phyloP scores from a whole-genome alignment of 2,797 vertebrate species.

The Leucoraja ocellata region DNA sequence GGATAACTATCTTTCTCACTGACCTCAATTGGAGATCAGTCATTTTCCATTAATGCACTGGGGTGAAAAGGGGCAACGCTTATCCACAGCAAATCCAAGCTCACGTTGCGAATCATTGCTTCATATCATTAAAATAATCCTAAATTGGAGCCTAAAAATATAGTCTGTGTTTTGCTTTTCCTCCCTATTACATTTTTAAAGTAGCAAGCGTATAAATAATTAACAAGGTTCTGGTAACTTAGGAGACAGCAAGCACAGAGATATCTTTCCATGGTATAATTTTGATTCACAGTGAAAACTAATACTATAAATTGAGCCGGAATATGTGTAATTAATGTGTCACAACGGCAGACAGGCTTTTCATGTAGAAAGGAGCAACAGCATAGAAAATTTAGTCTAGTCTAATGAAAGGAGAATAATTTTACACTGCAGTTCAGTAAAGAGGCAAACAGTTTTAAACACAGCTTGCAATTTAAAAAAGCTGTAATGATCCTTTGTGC shows the following conservation, averaged over 20 bases:
- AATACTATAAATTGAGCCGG: not conserved
- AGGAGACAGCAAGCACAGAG: slow-evolving; percentile 9
- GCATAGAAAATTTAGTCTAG: not conserved
- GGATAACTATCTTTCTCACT: too few relatives aligned
- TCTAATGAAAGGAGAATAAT: slow-evolving; percentile 1
- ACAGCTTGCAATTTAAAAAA: slow-evolving; percentile 4
- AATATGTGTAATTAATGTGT: not conserved
- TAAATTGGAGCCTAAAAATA: too few relatives aligned
- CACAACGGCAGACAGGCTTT: not conserved
- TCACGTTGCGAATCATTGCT: too few relatives aligned
- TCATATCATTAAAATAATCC: too few relatives aligned
- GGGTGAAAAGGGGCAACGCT: too few relatives aligned
- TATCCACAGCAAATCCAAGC: too few relatives aligned
- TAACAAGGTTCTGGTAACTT: slow-evolving; percentile 15
- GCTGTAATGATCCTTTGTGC: not conserved
- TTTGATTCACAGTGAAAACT: slow-evolving; percentile 13
- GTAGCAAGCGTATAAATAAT: slow-evolving; percentile 18
- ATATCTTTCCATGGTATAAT: not conserved
- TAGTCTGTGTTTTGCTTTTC: not conserved
- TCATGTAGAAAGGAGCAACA: not conserved
- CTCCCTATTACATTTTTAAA: not conserved
- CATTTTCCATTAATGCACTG: too few relatives aligned
- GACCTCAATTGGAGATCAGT: too few relatives aligned
- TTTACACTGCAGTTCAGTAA: not conserved
- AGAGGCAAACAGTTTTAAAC: not conserved